Evolutionary conservation across 2,113 vertebrate genomes (phyloP).

Genomic region (Quiscalus mexicanus): DNA sequence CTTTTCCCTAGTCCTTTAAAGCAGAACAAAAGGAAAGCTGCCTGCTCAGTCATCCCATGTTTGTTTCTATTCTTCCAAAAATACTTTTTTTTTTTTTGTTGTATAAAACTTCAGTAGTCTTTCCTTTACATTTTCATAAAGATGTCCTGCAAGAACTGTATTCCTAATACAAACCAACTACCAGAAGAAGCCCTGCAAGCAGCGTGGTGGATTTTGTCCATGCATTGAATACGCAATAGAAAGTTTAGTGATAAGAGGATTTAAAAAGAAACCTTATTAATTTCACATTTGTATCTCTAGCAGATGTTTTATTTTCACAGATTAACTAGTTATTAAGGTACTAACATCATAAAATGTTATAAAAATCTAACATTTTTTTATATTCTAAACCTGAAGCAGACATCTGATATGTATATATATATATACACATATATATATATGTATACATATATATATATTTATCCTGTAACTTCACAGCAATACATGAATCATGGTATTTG

Average conservation of each 20-base stretch:
- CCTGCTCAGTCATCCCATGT: background rate
- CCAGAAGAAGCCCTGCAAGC: background rate
- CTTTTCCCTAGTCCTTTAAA: background rate
- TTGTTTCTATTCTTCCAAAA: background rate
- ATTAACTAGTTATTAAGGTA: background rate
- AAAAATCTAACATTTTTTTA: background rate
- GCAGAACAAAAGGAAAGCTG: background rate
- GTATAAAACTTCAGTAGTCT: background rate
- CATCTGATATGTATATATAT: background rate
- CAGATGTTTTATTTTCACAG: constrained; percentile 21
- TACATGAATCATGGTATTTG: background rate
- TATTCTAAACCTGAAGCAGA: background rate
- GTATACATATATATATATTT: background rate
- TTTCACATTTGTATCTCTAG: constrained; percentile 47
- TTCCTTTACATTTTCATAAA: background rate
- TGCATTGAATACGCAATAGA: background rate
- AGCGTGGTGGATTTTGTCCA: background rate
- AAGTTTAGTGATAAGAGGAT: background rate
- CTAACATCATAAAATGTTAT: background rate
- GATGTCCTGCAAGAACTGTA: background rate
- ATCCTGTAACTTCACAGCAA: background rate
- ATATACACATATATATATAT: background rate
- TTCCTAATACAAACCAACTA: background rate
- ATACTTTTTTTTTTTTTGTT: background rate
- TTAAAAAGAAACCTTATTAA: constrained; percentile 55